Conservation (phyloP, 1,140 invertebrate species). For the Polyergus mexicanus region DNA sequence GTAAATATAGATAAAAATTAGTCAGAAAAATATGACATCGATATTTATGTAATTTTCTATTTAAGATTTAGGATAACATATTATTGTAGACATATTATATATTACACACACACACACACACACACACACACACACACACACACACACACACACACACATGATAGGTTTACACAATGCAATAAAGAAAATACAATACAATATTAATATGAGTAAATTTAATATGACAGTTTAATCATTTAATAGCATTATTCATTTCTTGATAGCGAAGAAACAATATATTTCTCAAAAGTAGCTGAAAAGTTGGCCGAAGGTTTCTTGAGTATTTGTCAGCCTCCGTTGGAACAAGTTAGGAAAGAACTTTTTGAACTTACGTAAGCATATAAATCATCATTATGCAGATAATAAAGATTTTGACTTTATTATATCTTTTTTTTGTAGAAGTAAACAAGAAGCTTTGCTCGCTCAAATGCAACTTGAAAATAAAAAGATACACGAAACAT, state of each 20-base stretch:
- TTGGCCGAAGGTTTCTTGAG: constrained; percentile 80
- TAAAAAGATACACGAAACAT: constrained; percentile 80
- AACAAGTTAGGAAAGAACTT: constrained; percentile 81
- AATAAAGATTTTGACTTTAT: constrained; percentile 26
- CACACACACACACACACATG: background rate
- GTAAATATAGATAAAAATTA: background rate
- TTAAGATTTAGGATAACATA: background rate
- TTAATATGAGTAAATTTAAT: background rate
- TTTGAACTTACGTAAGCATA: constrained; percentile 82
- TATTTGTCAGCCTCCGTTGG: constrained; percentile 80
- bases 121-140: background rate
- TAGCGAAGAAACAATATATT: constrained; percentile 72
- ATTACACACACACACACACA: background rate
- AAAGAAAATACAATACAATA: background rate
- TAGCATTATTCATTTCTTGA: constrained; percentile 52
- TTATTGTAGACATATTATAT: background rate
- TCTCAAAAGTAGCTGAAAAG: constrained; percentile 77
- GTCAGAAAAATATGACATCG: background rate
- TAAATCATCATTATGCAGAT: constrained; percentile 19
- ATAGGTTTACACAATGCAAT: too few relatives aligned
- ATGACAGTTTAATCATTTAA: constrained; percentile 24
- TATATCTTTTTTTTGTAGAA: constrained; percentile 71
- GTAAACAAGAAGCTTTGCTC: constrained; percentile 82
- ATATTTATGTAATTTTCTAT: background rate
- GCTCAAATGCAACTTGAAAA: constrained; percentile 83